Base-by-base conservation (phyloP, 1,140 invertebrate genomes). In the Nomia melanderi region DNA sequence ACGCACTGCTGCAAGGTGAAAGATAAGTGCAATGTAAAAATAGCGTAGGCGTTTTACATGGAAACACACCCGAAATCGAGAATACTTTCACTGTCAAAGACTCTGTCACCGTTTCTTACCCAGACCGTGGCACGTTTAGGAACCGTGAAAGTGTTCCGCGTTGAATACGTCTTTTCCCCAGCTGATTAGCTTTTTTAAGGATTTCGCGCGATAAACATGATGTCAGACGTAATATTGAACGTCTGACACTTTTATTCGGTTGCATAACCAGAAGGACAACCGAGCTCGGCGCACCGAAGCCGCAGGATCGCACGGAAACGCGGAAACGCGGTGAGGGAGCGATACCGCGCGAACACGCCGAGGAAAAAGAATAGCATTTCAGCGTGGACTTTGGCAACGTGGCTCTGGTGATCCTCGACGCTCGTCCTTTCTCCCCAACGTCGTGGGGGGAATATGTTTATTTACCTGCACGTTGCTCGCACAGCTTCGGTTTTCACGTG, bases 391-490 rank as follows among this genome's bases (percentile, higher is more conserved):
- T 74, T 56, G 63, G 63, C 57, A 79, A 67, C 29, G 59, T 71
- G 59, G 66, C 59, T 80, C 23, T 65, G 23, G 77, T 59, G 64
- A 77, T 66, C 44, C 73, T 77, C 63, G 44, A 41, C 29, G 56
- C 66, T 79, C 76, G 65, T 78, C 73, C 75, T 85, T 83, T 78
- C 69, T 77, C 74, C 33, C 36, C 59, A 29, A 57, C 54, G 44
- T 69, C 62, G 33, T 41, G 14, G 17, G 23, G 9, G 39, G 27
- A 59, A 1, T n/a, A 25, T 27, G 23, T 27, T n/a, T n/a, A 17
- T 57, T 20, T 54, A 8, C 59, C 11, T 53, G 36, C 50, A 29
- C 59, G 36, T 36, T 63, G 44, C 33, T 39, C 56, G n/a, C 36
- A 64, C 23, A 39, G 17, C 29, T 6, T 20, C n/a, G 39, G 17